Percentiles rank a stretch among this genome's conserved stretches.
These are phyloP conservation scores for Drosophila ficusphila DNA, from an alignment of 1,140 invertebrate species.

Conservation along the genomic window DNA sequence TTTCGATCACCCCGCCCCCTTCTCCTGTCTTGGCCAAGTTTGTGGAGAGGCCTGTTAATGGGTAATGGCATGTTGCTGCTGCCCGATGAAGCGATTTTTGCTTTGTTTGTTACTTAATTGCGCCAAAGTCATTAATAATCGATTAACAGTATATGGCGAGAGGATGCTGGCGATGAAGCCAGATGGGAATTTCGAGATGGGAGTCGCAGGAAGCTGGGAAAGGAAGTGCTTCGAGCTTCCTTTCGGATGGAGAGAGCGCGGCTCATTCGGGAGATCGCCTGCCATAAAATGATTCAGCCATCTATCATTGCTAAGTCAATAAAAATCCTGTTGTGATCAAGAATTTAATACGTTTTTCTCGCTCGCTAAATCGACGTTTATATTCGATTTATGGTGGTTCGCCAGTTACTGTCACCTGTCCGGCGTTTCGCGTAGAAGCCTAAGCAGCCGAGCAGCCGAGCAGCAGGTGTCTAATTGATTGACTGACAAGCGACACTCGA, in stretches of 20 bases:
- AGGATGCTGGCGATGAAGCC: slow-evolving; percentile 18
- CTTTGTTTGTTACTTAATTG: slow-evolving; percentile 77
- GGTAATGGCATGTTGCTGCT: slow-evolving; percentile 51
- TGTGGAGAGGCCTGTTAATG: slow-evolving; percentile 38
- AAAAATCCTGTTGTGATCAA: slow-evolving; percentile 8
- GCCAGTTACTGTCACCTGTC: slow-evolving; percentile 30
- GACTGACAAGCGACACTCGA: slow-evolving; percentile 60
- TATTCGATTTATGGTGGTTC: slow-evolving; percentile 7
- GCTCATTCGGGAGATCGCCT: background rate
- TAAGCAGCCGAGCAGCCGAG: slow-evolving; percentile 48
- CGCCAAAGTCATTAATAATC: slow-evolving; percentile 81
- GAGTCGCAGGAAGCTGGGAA: slow-evolving; percentile 16
- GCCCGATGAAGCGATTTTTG: slow-evolving; percentile 54
- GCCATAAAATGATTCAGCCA: background rate
- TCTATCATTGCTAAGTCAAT: slow-evolving; percentile 4
- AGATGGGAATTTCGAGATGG: background rate
- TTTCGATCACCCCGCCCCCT: slow-evolving; percentile 14
- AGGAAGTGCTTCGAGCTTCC: slow-evolving; percentile 22
- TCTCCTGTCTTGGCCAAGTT: slow-evolving; percentile 31
- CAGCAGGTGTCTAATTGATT: slow-evolving; percentile 73
- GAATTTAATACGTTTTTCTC: too few relatives aligned
- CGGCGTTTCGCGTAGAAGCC: slow-evolving; percentile 5
- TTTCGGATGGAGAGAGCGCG: slow-evolving; percentile 7
- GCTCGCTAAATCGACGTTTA: background rate
- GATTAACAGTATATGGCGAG: slow-evolving; percentile 61